Evolutionary conservation across 2,113 vertebrate species (phyloP).

Genomic region (Psittacus erithacus): DNA sequence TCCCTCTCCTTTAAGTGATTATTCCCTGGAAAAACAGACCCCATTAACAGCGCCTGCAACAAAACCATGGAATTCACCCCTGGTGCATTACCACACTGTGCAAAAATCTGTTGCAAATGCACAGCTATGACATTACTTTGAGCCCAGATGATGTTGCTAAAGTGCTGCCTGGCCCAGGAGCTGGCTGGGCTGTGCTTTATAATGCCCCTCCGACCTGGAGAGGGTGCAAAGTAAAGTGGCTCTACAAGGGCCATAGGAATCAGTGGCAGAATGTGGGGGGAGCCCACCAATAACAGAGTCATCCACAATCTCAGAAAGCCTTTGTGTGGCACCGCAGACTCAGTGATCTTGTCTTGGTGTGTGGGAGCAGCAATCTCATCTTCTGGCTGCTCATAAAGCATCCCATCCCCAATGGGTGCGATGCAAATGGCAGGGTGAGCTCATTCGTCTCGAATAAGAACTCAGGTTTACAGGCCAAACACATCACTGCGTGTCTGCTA

Average conservation of each 20-base stretch:
- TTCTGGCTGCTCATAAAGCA: not conserved
- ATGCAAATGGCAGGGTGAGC: not conserved
- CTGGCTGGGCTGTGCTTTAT: rapidly evolving
- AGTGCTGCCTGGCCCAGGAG: not conserved
- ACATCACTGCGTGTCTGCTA: not conserved
- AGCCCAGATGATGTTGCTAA: not conserved
- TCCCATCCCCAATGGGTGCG: not conserved
- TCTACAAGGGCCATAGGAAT: not conserved
- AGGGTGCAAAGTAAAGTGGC: not conserved
- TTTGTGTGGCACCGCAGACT: not conserved
- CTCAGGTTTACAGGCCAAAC: not conserved
- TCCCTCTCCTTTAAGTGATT: not conserved
- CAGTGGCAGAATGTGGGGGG: not conserved
- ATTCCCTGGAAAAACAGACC: not conserved
- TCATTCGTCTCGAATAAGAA: not conserved
- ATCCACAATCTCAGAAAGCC: not conserved
- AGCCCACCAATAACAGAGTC: not conserved
- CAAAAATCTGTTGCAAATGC: not conserved
- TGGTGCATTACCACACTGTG: not conserved
- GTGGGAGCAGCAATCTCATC: not conserved
- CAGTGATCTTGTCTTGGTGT: not conserved
- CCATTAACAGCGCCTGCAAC: not conserved
- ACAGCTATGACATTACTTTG: not conserved
- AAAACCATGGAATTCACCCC: not conserved
- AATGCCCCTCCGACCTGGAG: not conserved